Conservation (phyloP, 1,140 invertebrate species). For the Mizuhopecten yessoensis region DNA sequence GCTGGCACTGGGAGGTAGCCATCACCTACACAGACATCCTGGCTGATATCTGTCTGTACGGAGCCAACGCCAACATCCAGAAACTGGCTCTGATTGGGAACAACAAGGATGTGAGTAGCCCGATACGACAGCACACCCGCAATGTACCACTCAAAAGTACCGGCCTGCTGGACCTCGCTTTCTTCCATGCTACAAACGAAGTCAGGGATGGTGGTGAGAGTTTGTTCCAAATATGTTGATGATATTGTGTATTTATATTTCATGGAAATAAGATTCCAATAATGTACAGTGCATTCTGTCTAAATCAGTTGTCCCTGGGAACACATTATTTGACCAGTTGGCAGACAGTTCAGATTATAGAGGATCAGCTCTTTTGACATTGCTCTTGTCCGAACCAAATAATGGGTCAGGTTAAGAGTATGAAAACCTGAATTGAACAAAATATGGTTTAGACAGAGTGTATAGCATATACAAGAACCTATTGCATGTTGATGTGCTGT, state of each 20-base stretch:
- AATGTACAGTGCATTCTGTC: no score
- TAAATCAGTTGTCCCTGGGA: no score
- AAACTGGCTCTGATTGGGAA: constrained; percentile 79
- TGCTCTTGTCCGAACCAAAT: no score
- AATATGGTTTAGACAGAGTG: no score
- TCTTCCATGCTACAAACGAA: constrained; percentile 75
- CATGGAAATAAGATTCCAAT: neutral
- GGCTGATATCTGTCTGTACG: constrained; percentile 79
- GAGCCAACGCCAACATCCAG: constrained; percentile 77
- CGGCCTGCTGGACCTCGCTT: constrained; percentile 79
- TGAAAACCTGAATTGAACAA: no score
- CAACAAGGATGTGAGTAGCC: constrained; percentile 69
- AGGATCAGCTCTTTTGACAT: no score
- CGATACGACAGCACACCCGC: constrained; percentile 59
- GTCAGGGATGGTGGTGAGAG: constrained; percentile 73
- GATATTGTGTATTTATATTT: neutral
- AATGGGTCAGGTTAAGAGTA: no score
- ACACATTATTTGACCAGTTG: no score
- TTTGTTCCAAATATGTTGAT: neutral
- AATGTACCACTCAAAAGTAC: constrained; percentile 75
- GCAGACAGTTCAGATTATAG: no score
- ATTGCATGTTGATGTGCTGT: no score
- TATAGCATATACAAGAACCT: no score
- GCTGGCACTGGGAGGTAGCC: constrained; percentile 83
- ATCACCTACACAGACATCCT: constrained; percentile 80